Evolutionary conservation across 2,797 vertebrate species (phyloP).

Genomic region (Tauraco hartlaubi): DNA sequence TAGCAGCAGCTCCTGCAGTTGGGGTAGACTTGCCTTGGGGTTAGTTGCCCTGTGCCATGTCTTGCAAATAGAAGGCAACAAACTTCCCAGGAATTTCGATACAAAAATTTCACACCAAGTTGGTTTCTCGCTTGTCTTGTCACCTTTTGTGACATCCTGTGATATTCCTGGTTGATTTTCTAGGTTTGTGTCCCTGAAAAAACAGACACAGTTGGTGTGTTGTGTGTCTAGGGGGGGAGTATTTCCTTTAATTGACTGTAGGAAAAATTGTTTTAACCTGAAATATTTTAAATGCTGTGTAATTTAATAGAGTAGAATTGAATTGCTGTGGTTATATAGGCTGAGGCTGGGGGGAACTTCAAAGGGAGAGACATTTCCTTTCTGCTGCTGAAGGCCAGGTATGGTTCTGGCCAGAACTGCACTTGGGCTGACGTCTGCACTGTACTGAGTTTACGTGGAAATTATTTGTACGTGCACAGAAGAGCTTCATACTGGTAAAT

Average conservation of each 20-base stretch:
- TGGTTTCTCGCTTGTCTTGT: neutral
- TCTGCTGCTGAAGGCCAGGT: neutral
- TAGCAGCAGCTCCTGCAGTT: neutral
- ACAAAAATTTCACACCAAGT: neutral
- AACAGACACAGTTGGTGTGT: neutral
- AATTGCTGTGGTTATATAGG: neutral
- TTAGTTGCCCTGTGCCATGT: accelerated
- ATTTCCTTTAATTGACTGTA: neutral
- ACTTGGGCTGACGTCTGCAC: neutral
- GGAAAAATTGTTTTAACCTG: neutral
- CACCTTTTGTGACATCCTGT: neutral
- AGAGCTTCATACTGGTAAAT: neutral
- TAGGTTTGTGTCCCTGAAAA: neutral
- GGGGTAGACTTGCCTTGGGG: neutral
- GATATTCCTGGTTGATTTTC: neutral
- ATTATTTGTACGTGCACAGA: neutral
- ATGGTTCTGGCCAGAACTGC: neutral
- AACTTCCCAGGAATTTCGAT: neutral
- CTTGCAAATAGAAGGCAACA: neutral
- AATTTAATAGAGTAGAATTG: neutral
- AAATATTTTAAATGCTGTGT: neutral
- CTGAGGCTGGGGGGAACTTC: accelerated
- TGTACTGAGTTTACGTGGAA: neutral
- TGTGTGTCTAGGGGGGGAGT: neutral
- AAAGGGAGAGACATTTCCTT: neutral